Evolutionary conservation across 2,113 vertebrate genomes (phyloP).

Genomic region (Bufo gargarizans): DNA sequence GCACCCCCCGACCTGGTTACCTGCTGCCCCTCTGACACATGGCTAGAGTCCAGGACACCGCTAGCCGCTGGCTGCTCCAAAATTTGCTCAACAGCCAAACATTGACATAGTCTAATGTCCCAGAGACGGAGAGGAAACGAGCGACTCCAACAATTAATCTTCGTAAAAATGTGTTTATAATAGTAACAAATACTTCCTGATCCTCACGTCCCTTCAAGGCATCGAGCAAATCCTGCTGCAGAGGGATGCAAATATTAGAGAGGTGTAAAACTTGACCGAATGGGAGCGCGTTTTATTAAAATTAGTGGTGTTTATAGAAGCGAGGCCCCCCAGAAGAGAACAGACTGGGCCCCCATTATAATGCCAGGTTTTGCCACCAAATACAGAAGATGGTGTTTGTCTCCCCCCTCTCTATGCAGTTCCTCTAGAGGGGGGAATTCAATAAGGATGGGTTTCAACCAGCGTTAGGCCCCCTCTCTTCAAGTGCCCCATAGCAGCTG

Average conservation of each 20-base stretch:
- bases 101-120: slow-evolving; percentile 31
- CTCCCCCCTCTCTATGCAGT: no score
- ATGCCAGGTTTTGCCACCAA: no score
- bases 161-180: not conserved
- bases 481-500: no score
- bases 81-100: slow-evolving; percentile 8
- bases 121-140: slow-evolving; percentile 32
- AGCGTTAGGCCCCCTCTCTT: no score
- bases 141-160: slow-evolving; percentile 43
- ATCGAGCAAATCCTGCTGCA: slow-evolving; percentile 11
- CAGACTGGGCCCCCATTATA: no score
- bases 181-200: slow-evolving; percentile 28
- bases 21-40: not conserved
- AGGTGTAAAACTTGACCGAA: not conserved
- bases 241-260: not conserved
- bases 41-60: not conserved
- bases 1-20: no score
- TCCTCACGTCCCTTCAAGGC: slow-evolving; percentile 13
- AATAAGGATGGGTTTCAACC: no score
- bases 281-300: not conserved
- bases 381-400: no score
- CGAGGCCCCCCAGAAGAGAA: no score
- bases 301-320: not conserved
- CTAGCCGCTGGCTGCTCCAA: not conserved
- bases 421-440: no score